Evolutionary conservation across 2,113 vertebrate species (phyloP), one percentile per base, ranked within the genome.

Genomic region (Cyrtonyx montezumae): DNA sequence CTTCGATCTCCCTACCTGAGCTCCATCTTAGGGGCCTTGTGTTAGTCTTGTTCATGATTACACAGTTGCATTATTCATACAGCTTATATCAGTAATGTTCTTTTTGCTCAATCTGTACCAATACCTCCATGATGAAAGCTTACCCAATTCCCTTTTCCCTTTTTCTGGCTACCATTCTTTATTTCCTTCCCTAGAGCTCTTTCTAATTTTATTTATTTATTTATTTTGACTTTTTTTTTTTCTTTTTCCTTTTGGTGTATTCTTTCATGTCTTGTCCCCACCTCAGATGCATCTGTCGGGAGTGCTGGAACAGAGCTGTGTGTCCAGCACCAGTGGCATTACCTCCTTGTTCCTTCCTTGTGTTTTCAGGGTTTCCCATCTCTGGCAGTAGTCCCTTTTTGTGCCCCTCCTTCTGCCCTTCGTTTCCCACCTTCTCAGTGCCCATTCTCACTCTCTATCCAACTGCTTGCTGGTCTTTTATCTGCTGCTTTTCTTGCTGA

Each of bases 1-100:
- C 78, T 83, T 75, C 1, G 0, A 32, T 6, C 2, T 1, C 10
- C 1, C 2, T 42, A 15, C 7, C 5, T 5, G 42, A 73, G 17
- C 37, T 79, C n/a, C n/a, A 42, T 63, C 25, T 78, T 74, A 67
- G 69, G 15, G 30, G 68, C 25, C 67, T 81, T 88, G 8, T 53
- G 49, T 77, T 75, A 79, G 25, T 77, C 49, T 73, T 69, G 8
- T 83, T 88, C 11, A 2, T 67, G 61, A 49, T 43, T 67, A 67
- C 18, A 23, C 9, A 76, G 10, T 19, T 51, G 55, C 25, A 16
- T 84, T 34, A 73, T 48, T 73, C 61, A 43, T 62, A 46, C 19
- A 32, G 93, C 19, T 19, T 34, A 13, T 78, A 77, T 79, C 53
- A 42, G 3, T 71, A 34, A 12, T 12, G 13, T 11, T 69, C 15